A percentile compares a stretch with the other conserved stretches of the same genome.
phyloP scores from a whole-genome alignment of 2,888 invertebrate genomes.

The Acleris emargana region DNA sequence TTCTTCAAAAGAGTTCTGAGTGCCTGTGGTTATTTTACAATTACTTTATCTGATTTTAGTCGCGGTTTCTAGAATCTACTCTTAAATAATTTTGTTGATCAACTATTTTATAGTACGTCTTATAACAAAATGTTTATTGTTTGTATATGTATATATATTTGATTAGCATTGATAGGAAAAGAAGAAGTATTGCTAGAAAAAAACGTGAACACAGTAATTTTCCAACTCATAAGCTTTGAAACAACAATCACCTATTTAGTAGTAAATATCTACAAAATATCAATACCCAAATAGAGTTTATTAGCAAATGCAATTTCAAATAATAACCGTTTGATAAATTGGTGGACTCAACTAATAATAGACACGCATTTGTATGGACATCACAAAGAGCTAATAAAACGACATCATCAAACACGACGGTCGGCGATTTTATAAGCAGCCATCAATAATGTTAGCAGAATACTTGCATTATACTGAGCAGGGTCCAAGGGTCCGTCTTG shows the following conservation, averaged over 20 bases:
- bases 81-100: no score
- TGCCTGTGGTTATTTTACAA: conserved; percentile 5
- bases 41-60: background rate
- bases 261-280: background rate
- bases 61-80: no score
- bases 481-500: conserved; percentile 57
- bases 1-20: conserved; percentile 1
- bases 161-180: no score
- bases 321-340: conserved; percentile 52
- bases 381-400: conserved; percentile 66
- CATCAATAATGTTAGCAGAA: conserved; percentile 67
- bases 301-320: conserved; percentile 42
- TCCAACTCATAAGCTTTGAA: no score
- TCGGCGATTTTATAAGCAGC: conserved; percentile 66
- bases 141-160: no score
- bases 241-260: no score
- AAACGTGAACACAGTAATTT: no score
- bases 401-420: conserved; percentile 56
- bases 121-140: no score
- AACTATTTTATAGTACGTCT: no score
- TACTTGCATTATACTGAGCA: conserved; percentile 48
- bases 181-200: no score
- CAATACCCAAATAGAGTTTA: conserved; percentile 14
- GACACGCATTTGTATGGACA: conserved; percentile 51
- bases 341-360: conserved; percentile 53